Percentiles rank a stretch among this genome's conserved stretches.
Conservation (phyloP, 2,888 invertebrate genomes). For the Neoaliturus tenellus region DNA sequence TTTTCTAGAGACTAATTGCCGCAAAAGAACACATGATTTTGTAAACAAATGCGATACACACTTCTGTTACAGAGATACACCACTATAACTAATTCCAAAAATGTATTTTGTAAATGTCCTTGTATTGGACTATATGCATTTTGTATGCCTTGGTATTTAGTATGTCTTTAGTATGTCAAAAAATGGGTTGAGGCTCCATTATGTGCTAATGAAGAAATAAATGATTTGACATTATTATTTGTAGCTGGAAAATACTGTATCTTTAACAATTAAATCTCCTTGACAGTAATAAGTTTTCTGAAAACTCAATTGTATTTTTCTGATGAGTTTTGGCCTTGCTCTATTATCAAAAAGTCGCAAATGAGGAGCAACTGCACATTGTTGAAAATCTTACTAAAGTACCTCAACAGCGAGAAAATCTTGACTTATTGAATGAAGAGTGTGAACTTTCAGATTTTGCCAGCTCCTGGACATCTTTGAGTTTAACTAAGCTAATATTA, state of each 20-base stretch:
- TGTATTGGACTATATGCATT: conserved; percentile 31
- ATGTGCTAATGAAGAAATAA: neutral
- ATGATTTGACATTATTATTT: neutral
- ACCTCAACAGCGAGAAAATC: neutral
- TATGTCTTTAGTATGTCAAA: neutral
- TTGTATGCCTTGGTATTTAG: conserved; percentile 33
- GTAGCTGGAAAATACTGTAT: neutral
- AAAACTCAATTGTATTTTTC: neutral
- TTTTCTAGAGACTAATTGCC: neutral
- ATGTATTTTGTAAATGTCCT: conserved; percentile 36
- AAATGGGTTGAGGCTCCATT: neutral
- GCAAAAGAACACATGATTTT: conserved; percentile 12
- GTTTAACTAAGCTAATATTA: conserved; percentile 4
- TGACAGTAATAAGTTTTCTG: neutral
- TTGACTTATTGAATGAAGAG: neutral
- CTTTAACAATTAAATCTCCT: neutral
- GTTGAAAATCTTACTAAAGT: neutral
- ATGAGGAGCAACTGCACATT: neutral
- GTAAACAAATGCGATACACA: neutral
- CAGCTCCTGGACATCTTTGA: neutral
- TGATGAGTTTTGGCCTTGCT: neutral
- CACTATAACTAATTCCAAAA: neutral
- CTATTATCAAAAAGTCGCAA: neutral
- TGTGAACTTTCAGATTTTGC: conserved; percentile 19
- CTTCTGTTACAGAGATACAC: neutral